Evolutionary conservation across 30 jellyfish, hydroid and myxozoan genomes (phyloP).

Genomic region (Aurelia sp.): DNA sequence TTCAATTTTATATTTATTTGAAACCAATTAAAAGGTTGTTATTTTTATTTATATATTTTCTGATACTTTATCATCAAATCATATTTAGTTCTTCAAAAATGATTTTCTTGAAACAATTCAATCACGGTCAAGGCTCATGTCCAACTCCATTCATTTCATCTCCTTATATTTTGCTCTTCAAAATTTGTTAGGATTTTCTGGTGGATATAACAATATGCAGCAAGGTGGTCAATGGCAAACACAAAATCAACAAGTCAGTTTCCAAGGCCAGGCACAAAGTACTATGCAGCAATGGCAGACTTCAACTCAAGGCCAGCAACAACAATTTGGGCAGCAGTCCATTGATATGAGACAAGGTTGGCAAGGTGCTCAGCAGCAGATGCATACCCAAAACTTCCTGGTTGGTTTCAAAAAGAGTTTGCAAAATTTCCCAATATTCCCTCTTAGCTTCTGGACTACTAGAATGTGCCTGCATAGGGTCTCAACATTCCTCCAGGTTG

Average conservation of each 20-base stretch:
- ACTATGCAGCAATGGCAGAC: constrained; percentile 29
- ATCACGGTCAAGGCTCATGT: no score
- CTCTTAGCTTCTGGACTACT: no score
- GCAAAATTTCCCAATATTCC: no score
- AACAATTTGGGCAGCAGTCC: constrained; percentile 8
- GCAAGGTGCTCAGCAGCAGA: constrained; percentile 22
- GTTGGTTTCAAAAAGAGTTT: not conserved
- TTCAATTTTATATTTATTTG: no score
- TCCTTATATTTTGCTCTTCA: not conserved
- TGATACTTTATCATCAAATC: no score
- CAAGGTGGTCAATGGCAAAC: not conserved
- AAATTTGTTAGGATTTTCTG: not conserved
- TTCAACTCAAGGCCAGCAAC: constrained; percentile 1
- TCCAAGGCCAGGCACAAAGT: not conserved
- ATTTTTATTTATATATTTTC: no score
- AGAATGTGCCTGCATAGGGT: no score
- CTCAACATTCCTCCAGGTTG: no score
- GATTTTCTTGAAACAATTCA: no score
- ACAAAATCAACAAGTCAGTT: not conserved
- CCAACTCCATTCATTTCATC: not conserved
- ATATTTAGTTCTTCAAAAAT: no score
- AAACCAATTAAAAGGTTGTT: no score
- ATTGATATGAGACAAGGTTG: constrained; percentile 1
- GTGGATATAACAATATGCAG: not conserved
- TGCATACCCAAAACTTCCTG: constrained; percentile 7